phyloP scores from a whole-genome alignment of 35 echinoderm and acorn worm species.

The Heliocidaris erythrogramma region DNA sequence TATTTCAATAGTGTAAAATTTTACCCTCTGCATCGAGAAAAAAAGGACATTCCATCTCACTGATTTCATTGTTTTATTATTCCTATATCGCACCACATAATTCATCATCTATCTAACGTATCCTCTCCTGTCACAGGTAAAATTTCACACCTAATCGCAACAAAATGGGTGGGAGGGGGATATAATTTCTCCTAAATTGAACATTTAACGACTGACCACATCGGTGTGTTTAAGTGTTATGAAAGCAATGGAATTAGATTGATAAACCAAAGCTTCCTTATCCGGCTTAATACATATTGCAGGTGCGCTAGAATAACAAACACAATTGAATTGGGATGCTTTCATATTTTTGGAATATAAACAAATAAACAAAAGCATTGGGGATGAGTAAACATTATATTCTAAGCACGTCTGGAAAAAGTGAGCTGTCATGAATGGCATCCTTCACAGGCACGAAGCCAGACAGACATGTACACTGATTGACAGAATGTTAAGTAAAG shows the following conservation, averaged over 20 bases:
- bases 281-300: not conserved
- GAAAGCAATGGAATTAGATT: not conserved
- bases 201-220: not conserved
- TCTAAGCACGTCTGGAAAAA: not conserved
- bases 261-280: not conserved
- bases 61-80: not conserved
- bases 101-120: not conserved
- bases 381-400: not conserved
- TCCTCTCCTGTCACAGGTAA: not conserved
- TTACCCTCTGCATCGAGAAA: not conserved
- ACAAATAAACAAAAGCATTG: not conserved
- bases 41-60: not conserved
- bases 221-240: not conserved
- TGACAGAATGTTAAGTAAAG: not conserved
- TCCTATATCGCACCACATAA: not conserved
- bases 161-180: not conserved
- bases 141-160: not conserved
- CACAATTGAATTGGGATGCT: not conserved
- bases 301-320: slow-evolving; percentile 1
- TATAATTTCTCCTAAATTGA: not conserved
- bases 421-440: not conserved
- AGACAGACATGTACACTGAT: not conserved
- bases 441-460: not conserved
- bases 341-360: not conserved
- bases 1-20: not conserved